These are phyloP conservation scores for Mus caroli DNA, from an alignment of 2,797 vertebrate genomes.

Conservation along the genomic window DNA sequence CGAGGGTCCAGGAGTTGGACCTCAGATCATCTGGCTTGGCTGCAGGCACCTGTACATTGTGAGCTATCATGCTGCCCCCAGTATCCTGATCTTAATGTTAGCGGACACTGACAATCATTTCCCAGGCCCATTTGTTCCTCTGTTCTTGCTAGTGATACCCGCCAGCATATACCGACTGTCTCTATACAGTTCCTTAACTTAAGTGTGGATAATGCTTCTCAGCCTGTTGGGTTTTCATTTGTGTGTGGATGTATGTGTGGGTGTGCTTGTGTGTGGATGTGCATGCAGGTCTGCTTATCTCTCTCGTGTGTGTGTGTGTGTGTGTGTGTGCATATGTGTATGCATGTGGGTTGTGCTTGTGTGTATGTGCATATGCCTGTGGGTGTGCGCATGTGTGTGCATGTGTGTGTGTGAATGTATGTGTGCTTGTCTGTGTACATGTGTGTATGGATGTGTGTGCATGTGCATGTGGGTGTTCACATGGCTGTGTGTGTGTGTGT, in stretches of 20 bases:
- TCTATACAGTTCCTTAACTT: slow-evolving; percentile 43
- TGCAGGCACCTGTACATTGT: not conserved
- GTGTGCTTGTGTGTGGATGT: not conserved
- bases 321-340: not conserved
- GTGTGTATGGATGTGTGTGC: not conserved
- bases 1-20: not conserved
- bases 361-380: not conserved
- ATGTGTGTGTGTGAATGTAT: not conserved
- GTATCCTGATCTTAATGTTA: slow-evolving; percentile 1
- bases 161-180: not conserved
- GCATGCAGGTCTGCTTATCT: not conserved
- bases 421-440: not conserved
- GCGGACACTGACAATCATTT: not conserved
- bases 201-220: slow-evolving; percentile 28
- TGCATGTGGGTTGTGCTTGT: no score
- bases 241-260: not conserved
- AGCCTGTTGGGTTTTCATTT: not conserved
- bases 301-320: not conserved
- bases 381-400: no score
- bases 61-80: not conserved
- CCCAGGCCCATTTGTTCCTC: slow-evolving; percentile 18
- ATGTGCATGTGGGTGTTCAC: no score
- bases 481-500: no score
- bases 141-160: not conserved
- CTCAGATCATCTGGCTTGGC: not conserved